phyloP scores from a whole-genome alignment of 2,797 vertebrate species.

The Trachurus trachurus region DNA sequence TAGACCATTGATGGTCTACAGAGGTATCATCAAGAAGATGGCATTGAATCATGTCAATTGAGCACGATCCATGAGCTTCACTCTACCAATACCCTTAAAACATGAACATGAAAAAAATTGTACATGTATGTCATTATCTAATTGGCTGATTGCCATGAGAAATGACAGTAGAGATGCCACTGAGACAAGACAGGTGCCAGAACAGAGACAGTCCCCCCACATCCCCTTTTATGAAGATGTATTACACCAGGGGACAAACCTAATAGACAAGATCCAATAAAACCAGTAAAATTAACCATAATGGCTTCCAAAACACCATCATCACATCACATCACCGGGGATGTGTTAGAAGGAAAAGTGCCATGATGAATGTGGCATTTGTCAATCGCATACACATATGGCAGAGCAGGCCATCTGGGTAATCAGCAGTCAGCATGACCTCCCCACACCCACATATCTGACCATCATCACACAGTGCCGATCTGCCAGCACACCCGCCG shows the following conservation, averaged over 20 bases:
- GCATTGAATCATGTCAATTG: no score
- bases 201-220: conserved; percentile 5
- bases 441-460: conserved; percentile 68
- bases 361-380: conserved; percentile 51
- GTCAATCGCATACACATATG: conserved; percentile 47
- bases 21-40: no score
- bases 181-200: not conserved
- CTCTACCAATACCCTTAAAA: not conserved
- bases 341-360: conserved; percentile 22
- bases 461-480: conserved; percentile 48
- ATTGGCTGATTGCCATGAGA: not conserved
- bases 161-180: not conserved
- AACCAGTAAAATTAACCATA: conserved; percentile 29
- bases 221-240: conserved; percentile 17
- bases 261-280: conserved; percentile 16
- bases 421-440: conserved; percentile 73
- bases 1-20: no score
- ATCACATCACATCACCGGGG: conserved; percentile 2
- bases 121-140: not conserved
- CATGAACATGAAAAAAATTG: not conserved
- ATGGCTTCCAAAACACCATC: conserved; percentile 22
- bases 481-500: conserved; percentile 37
- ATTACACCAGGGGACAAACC: conserved; percentile 17
- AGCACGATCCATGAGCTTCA: not conserved
- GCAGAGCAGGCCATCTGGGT: conserved; percentile 67